Evolutionary conservation across 2,888 invertebrate species (phyloP).

Genomic region (Hermaeophaga mercurialis): DNA sequence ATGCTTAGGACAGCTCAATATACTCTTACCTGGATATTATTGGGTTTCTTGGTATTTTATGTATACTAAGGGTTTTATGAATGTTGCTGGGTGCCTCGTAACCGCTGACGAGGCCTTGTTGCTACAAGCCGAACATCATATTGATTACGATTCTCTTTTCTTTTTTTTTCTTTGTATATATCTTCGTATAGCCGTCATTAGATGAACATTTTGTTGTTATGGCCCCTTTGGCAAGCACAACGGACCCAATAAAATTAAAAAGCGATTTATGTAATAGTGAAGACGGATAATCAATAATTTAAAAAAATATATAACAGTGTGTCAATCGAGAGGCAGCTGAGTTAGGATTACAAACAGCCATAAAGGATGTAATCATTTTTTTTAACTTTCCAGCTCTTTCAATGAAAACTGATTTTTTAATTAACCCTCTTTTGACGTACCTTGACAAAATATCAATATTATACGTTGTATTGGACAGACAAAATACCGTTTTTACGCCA

Average conservation of each 20-base stretch:
- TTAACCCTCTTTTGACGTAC: no score
- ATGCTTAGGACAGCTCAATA: conserved; percentile 23
- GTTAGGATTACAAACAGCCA: no score
- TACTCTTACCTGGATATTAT: conserved; percentile 30
- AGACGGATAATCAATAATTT: no score
- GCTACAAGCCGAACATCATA: conserved; percentile 15
- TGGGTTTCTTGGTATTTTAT: conserved; percentile 31
- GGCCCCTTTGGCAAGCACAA: conserved; percentile 1
- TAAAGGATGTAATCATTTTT: no score
- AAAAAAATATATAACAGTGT: no score
- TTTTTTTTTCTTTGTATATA: conserved; percentile 23
- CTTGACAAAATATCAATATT: no score
- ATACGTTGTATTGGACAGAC: no score
- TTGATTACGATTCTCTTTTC: conserved; percentile 16
- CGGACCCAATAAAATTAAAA: not conserved
- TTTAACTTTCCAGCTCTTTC: no score
- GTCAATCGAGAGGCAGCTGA: no score
- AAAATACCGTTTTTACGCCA: no score
- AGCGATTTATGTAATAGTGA: not conserved
- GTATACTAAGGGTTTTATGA: conserved; percentile 30
- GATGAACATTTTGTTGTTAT: conserved; percentile 15
- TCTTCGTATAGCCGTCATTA: conserved; percentile 8
- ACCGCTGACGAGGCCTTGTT: conserved; percentile 12
- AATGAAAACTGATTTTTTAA: no score
- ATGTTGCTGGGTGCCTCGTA: conserved; percentile 17